Conservation (phyloP, 2,113 vertebrate species). For the Potamarius usumacintae region DNA sequence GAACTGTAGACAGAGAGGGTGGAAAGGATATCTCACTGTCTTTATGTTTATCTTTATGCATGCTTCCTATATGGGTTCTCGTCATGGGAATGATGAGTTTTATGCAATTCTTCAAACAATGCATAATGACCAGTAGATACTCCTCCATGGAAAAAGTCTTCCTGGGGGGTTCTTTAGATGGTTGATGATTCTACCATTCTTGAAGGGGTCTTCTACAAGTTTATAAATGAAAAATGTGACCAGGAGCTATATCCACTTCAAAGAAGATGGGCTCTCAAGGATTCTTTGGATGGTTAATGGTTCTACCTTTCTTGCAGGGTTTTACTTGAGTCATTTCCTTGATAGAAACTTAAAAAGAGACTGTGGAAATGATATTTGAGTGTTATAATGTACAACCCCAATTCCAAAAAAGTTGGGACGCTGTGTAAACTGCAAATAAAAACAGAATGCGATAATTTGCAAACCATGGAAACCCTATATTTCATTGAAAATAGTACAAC, state of each 20-base stretch:
- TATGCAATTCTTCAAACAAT: neutral
- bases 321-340: neutral
- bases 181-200: neutral
- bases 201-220: neutral
- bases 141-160: neutral
- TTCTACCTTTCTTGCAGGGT: neutral
- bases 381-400: neutral
- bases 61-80: no score
- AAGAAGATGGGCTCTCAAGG: neutral
- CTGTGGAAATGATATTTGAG: neutral
- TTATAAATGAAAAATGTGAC: neutral
- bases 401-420: no score
- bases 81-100: neutral
- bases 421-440: no score
- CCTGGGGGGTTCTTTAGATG: neutral
- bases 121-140: no score
- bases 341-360: neutral
- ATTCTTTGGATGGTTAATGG: neutral
- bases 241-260: neutral
- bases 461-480: no score
- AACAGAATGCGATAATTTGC: no score
- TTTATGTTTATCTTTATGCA: neutral
- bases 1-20: neutral
- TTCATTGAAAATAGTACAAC: no score
- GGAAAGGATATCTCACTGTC: neutral